These are phyloP conservation scores for Cyprinella venusta DNA, from an alignment of 2,797 vertebrate genomes.

Conservation along the genomic window DNA sequence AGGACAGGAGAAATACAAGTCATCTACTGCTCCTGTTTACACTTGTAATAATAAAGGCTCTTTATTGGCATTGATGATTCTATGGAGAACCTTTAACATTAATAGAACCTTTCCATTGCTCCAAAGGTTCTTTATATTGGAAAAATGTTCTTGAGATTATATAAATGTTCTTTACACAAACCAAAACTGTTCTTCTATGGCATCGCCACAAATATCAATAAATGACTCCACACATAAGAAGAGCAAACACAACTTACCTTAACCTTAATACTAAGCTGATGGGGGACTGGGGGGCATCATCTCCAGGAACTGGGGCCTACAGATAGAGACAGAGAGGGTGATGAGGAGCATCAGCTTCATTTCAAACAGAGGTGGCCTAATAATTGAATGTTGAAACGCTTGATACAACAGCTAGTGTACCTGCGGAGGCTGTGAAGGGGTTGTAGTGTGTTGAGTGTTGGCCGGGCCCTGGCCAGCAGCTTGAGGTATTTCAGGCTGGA, in stretches of 20 bases:
- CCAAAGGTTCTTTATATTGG: neutral
- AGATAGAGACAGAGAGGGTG: conserved; percentile 23
- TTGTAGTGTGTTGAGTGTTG: conserved; percentile 75
- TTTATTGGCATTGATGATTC: neutral
- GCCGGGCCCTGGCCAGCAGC: conserved; percentile 78
- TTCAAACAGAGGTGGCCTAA: neutral
- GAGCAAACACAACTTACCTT: conserved; percentile 79
- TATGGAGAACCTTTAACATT: neutral
- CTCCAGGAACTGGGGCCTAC: conserved; percentile 64
- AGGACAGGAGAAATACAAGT: conserved; percentile 40
- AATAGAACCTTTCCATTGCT: neutral
- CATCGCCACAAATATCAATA: neutral
- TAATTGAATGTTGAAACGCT: neutral
- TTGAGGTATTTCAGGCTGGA: conserved; percentile 91
- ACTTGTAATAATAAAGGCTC: neutral
- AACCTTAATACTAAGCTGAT: conserved; percentile 97
- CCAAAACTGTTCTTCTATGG: too few relatives aligned
- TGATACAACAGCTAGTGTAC: conserved; percentile 21
- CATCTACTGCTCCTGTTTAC: neutral
- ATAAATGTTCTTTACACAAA: too few relatives aligned
- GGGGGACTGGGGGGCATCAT: conserved; percentile 75
- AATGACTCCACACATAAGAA: neutral
- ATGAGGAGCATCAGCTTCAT: neutral
- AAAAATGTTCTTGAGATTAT: too few relatives aligned
- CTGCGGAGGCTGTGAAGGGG: conserved; percentile 60